These are phyloP conservation scores for Tragelaphus scriptus DNA, from an alignment of 2,113 vertebrate species.

Conservation along the genomic window DNA sequence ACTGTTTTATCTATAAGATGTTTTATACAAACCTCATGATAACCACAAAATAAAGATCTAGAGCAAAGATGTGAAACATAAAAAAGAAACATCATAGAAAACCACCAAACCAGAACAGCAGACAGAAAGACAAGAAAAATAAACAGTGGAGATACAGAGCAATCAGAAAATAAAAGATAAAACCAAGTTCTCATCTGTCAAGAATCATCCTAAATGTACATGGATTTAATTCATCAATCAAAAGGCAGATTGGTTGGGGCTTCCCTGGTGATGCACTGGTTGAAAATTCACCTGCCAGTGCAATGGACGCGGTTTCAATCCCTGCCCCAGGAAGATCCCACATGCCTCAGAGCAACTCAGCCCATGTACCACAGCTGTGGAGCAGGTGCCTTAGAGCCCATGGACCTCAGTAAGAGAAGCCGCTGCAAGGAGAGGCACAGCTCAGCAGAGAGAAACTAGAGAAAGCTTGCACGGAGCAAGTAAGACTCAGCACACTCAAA, in stretches of 20 bases:
- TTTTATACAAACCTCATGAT: not conserved
- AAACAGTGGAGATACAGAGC: not conserved
- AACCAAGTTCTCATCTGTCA: not conserved
- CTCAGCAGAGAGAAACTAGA: not conserved
- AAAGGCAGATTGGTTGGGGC: not conserved
- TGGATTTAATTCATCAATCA: not conserved
- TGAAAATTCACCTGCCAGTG: not conserved
- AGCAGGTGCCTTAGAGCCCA: not conserved
- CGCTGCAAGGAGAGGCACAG: not conserved
- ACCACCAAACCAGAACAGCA: not conserved
- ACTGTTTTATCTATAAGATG: not conserved
- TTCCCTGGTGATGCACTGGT: not conserved
- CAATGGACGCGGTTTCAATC: not conserved
- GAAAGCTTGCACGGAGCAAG: not conserved
- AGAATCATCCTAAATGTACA: not conserved
- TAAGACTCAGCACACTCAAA: not conserved
- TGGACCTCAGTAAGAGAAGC: not conserved
- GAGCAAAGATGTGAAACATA: not conserved
- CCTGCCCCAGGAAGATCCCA: not conserved
- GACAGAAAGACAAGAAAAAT: not conserved
- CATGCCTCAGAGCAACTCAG: not conserved
- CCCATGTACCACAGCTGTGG: not conserved
- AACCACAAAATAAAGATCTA: not conserved
- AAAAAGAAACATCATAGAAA: not conserved
- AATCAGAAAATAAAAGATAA: not conserved